Base-by-base conservation (phyloP, 2,888 invertebrate species). In the Polyploca ridens region DNA sequence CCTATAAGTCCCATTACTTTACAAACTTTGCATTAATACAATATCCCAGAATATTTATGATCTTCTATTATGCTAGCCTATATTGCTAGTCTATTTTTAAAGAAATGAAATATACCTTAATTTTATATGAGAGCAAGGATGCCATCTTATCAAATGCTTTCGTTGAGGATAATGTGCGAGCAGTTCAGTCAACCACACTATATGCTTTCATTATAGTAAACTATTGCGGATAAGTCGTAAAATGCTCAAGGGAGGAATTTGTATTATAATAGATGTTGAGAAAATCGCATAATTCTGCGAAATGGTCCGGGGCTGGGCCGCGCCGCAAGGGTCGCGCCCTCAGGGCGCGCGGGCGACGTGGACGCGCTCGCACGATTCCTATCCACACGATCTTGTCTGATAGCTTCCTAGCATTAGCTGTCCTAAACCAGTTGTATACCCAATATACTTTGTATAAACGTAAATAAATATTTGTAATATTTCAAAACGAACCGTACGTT, bases 311-410 rank as follows among this genome's bases (percentile, higher is more conserved):
- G 63, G 68, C 69, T n/a, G 46, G 46, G 63, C 67, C 66, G 71
- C 68, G 68, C 74, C n/a, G 46, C n/a, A 46, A 79, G 85, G 86
- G 84, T 86, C 83, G 79, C 78, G 82, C 79, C 79, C 73, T 69
- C 68, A 16, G 74, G 78, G 74, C 72, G 72, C n/a, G n/a, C n/a
- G n/a, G n/a, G n/a, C n/a, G n/a, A n/a, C n/a, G n/a, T n/a, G n/a
- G n/a, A 68, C 79, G 73, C 67, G 78, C 72, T 81, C 78, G 78
- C 89, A 88, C 89, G 88, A 87, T 80, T 75, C 69, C 54, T 69
- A 78, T 79, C 81, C 78, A 78, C 81, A 83, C 82, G 83, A 83
- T 78, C 78, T 68, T 66, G 66, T 71, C 65, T 73, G 81, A 87
- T 83, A 80, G 81, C 79, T 83, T 79, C 79, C 80, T 82, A 77